Evolutionary conservation across 2,888 invertebrate species (phyloP), one percentile per base, ranked within the genome.

Genomic region (Eulithis prunata): DNA sequence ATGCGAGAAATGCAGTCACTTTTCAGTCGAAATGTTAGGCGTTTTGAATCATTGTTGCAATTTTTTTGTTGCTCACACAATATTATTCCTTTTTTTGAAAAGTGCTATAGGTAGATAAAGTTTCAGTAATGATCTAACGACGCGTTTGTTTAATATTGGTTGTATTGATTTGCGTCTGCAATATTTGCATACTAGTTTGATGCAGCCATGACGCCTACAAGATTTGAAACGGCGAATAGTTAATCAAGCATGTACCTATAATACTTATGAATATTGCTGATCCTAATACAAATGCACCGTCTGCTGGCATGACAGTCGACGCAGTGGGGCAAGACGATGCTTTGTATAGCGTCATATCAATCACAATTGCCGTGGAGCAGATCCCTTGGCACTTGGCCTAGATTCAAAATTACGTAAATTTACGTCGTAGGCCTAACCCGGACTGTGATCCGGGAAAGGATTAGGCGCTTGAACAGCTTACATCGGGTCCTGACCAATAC

Each of bases 381-480:
- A 90, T 91, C 91, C 91, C 92, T 88, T 91, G 92, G 91, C 90
- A 91, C 90, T 91, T 91, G 91, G 90, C 92, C 92, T 91, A 87
- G 87, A 91, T 93, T 84, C 90, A 81, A 90, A 92, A 91, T 92
- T 91, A 93, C 89, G 90, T 90, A 89, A 92, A 91, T 91, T 93
- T 91, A 91, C 90, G 89, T 88, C 85, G 86, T 85, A 84, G 84
- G 90, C 88, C 90, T 89, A 87, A 85, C 88, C 85, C 71, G 66
- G 81, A 83, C 85, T 70, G 88, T 85, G 87, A 87, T 88, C 79
- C 81, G 81, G 77, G 77, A 75, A 66, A 82, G 90, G 91, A 91
- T 93, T 91, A 91, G 85, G 82, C 82, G 82, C 79, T 78, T 78
- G 83, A 82, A 82, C 82, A 87, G 91, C 90, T 90, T 89, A 91